A percentile compares a stretch with the other conserved stretches of the same genome.
Evolutionary conservation across 2,797 vertebrate species (phyloP).

Genomic region (Hybognathus amarus): DNA sequence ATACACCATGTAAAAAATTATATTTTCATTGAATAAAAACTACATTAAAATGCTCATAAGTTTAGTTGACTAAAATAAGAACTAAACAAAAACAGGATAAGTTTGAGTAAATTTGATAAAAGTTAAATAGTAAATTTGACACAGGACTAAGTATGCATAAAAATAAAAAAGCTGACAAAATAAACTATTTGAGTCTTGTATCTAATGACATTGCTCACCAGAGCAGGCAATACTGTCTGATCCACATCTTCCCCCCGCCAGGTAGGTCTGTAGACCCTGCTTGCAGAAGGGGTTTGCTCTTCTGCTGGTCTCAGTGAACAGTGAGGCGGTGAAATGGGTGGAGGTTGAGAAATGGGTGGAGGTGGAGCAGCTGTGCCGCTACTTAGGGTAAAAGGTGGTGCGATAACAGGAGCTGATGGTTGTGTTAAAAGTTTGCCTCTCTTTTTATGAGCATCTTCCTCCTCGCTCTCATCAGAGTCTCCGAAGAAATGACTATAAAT

Average conservation of each 20-base stretch:
- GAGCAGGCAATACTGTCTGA: conserved; percentile 11
- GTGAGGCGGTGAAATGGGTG: no score
- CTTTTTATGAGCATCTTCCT: no score
- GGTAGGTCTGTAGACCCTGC: conserved; percentile 23
- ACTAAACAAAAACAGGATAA: no score
- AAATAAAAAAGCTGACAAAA: background rate
- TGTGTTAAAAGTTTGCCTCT: no score
- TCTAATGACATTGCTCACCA: background rate
- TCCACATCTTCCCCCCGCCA: conserved; percentile 12
- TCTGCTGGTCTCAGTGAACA: background rate
- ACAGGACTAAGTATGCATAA: background rate
- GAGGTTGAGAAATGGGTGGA: no score
- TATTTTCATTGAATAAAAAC: no score
- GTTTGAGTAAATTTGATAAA: background rate
- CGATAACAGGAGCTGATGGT: no score
- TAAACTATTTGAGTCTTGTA: background rate
- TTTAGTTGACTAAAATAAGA: no score
- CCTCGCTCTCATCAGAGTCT: no score
- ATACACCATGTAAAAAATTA: background rate
- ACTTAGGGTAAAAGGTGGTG: background rate
- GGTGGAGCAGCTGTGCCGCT: conserved; percentile 2
- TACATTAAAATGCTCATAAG: no score
- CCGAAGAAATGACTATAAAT: no score
- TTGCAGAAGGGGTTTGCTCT: conserved; percentile 28
- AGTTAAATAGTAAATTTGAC: background rate